phyloP scores from a whole-genome alignment of 1,140 invertebrate genomes.

The Dinoponera quadriceps region DNA sequence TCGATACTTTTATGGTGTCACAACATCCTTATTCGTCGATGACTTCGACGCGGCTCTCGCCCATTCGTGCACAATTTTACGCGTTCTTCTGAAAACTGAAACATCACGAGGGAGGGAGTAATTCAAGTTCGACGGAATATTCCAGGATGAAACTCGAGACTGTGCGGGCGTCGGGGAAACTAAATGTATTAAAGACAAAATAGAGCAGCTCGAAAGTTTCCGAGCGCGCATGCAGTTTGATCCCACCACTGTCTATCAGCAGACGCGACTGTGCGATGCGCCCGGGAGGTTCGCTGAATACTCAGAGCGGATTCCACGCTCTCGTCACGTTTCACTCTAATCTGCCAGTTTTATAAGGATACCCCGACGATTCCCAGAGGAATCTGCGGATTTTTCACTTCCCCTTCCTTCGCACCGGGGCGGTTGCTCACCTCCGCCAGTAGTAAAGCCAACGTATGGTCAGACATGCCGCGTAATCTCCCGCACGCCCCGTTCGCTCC shows the following conservation, averaged over 20 bases:
- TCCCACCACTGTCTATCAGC: neutral
- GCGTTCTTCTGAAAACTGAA: no score
- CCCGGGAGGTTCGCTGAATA: conserved; percentile 49
- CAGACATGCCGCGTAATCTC: conserved; percentile 62
- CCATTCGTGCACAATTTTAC: no score
- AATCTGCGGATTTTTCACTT: conserved; percentile 60
- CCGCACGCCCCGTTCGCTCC: neutral
- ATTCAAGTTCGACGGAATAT: no score
- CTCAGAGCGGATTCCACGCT: conserved; percentile 49
- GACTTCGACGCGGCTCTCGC: no score
- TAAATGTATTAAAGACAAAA: neutral
- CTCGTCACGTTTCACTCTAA: conserved; percentile 61
- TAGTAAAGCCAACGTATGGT: conserved; percentile 56
- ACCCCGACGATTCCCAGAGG: conserved; percentile 51
- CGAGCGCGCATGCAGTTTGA: neutral
- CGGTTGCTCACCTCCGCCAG: conserved; percentile 42
- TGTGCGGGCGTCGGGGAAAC: no score
- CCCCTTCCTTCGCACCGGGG: conserved; percentile 19
- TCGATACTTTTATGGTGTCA: no score
- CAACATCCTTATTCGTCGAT: no score
- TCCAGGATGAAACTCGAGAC: no score
- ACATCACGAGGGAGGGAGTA: no score
- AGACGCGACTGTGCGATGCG: conserved; percentile 17
- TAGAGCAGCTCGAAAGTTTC: neutral
- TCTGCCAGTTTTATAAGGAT: conserved; percentile 67